phyloP scores from a whole-genome alignment of 2,113 vertebrate species.

The Orthonyx spaldingii region DNA sequence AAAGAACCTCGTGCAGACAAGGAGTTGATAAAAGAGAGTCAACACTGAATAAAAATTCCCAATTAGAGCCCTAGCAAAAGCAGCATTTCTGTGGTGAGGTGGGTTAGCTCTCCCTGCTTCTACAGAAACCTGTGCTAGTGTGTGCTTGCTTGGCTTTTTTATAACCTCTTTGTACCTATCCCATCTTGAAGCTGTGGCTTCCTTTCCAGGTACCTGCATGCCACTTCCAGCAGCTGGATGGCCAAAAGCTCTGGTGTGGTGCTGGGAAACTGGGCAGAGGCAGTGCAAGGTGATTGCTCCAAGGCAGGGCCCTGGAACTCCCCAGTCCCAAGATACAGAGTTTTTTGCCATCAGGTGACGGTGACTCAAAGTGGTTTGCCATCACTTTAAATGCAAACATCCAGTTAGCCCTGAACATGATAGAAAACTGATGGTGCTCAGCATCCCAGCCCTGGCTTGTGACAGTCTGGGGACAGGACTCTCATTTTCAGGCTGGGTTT shows the following conservation, averaged over 20 bases:
- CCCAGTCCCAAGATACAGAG: not conserved
- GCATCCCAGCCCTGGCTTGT: not conserved
- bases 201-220: not conserved
- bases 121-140: not conserved
- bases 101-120: not conserved
- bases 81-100: not conserved
- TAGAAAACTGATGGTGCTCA: not conserved
- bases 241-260: not conserved
- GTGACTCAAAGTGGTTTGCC: not conserved
- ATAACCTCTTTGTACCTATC: not conserved
- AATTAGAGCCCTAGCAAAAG: not conserved
- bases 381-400: not conserved
- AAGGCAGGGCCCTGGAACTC: not conserved
- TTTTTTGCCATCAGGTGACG: not conserved
- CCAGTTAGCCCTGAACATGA: not conserved
- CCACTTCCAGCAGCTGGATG: not conserved
- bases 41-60: not conserved
- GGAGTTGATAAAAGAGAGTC: not conserved
- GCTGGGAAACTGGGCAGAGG: not conserved
- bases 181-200: not conserved
- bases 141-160: not conserved
- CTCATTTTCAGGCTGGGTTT: not conserved
- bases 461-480: not conserved
- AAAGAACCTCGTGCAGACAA: not conserved
- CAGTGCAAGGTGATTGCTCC: not conserved